Base-by-base conservation (phyloP, 2,888 invertebrate genomes). In the Brachyptera putata region DNA sequence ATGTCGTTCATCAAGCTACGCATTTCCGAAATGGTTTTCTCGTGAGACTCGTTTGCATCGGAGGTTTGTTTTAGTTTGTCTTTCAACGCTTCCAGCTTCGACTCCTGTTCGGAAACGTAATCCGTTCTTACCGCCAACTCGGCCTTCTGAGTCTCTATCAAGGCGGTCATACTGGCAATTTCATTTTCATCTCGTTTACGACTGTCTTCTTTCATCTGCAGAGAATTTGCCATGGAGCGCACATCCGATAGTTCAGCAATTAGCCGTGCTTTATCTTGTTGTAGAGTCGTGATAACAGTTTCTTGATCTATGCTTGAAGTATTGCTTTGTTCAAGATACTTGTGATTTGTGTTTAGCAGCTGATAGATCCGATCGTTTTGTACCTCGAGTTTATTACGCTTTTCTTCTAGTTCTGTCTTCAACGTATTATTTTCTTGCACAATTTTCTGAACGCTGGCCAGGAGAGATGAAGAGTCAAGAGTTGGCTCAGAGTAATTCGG, bases 351-450 rank as follows among this genome's bases (percentile, higher is more conserved):
- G 25, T 64, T 58, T 14, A 64, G 50, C 24, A 64, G 16, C n/a
- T 60, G 46, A 18, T 58, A 64, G 41, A 64, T 48, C 21, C 57
- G 57, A 22, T 63, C 63, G 46, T 63, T 63, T 34, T 61, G 61
- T n/a, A 41, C 25, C 30, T 64, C 64, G 13, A 64, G 25, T 34
- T 62, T 62, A 22, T 9, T 39, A 25, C 62, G 46, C 41, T 64
- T 64, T n/a, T 64, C 64, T 2, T 26, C 50, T 14, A 64, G 24
- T 43, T 62, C 60, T 16, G n/a, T 16, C 5, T 41, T 26, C 1
- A 62, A 58, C n/a, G 43, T 57, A 36, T 62, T 62, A 39, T 64
- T 64, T n/a, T 64, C 64, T 24, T 14, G 11, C 7, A 62, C 56
- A 1, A 64, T 34, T 18, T 58, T 60, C 46, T 62, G 62, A 22